phyloP scores from a whole-genome alignment of 2,888 invertebrate species.

The Tetropium fuscum region DNA sequence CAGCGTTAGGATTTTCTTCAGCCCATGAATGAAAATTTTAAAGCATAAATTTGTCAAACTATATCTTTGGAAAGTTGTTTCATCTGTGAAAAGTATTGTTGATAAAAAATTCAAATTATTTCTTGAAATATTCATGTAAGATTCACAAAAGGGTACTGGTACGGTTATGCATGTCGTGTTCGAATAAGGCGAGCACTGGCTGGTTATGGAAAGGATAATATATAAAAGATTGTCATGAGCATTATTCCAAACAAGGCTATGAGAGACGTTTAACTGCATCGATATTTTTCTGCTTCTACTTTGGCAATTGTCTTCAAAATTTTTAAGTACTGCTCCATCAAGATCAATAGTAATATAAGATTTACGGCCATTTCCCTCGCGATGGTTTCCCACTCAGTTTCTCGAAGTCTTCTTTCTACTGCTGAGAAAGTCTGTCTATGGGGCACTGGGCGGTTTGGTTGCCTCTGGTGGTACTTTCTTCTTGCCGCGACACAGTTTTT shows the following conservation, averaged over 20 bases:
- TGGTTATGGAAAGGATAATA: not conserved
- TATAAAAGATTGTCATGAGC: not conserved
- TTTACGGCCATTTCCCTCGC: not conserved
- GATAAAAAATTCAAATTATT: not conserved
- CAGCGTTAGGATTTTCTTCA: not conserved
- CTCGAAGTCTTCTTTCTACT: not conserved
- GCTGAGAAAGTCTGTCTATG: not conserved
- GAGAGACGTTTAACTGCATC: not conserved
- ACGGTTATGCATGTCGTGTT: not conserved
- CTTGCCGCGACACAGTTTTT: not conserved
- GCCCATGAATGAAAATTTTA: not conserved
- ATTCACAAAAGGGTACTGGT: not conserved
- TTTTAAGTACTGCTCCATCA: not conserved
- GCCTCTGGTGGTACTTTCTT: not conserved
- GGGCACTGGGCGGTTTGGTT: not conserved
- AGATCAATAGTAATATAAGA: not conserved
- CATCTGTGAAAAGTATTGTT: not conserved
- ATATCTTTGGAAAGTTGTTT: not conserved
- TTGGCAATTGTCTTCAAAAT: not conserved
- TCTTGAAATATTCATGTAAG: not conserved
- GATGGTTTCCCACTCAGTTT: not conserved
- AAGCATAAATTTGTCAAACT: not conserved
- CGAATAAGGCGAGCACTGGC: not conserved
- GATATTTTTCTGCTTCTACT: not conserved
- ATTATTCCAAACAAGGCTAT: not conserved